Conservation (phyloP, 2,113 vertebrate species). For the Castor canadensis region DNA sequence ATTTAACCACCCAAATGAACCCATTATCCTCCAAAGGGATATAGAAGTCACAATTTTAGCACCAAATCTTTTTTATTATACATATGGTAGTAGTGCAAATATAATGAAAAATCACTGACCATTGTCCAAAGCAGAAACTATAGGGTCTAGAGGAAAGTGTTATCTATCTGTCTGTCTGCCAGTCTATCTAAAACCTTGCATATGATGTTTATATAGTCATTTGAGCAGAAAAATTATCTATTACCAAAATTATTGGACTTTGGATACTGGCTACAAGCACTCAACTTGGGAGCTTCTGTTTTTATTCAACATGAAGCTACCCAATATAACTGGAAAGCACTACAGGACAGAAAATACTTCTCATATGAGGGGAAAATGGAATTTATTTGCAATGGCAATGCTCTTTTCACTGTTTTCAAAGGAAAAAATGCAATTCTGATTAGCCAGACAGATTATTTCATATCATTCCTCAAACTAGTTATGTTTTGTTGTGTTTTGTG, state of each 20-base stretch:
- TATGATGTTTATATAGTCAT: slow-evolving; percentile 17
- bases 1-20: background rate
- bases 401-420: slow-evolving; percentile 47
- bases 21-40: slow-evolving; percentile 16
- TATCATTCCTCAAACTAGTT: slow-evolving; percentile 2
- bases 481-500: background rate
- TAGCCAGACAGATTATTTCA: background rate
- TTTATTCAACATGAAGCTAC: slow-evolving; percentile 47
- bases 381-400: slow-evolving; percentile 37
- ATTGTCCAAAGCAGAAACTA: slow-evolving; percentile 33
- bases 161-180: background rate
- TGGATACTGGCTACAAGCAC: background rate
- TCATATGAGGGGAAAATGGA: background rate
- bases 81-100: slow-evolving; percentile 29
- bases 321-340: slow-evolving; percentile 59
- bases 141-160: background rate
- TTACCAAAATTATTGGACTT: slow-evolving; percentile 55
- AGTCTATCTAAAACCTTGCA: background rate
- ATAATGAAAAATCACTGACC: slow-evolving; percentile 6
- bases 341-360: slow-evolving; percentile 50
- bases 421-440: background rate
- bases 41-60: background rate
- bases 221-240: slow-evolving; percentile 7
- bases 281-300: slow-evolving; percentile 21
- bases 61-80: background rate